phyloP scores from a whole-genome alignment of 1,140 invertebrate species.

The Trigoniulus corallinus region DNA sequence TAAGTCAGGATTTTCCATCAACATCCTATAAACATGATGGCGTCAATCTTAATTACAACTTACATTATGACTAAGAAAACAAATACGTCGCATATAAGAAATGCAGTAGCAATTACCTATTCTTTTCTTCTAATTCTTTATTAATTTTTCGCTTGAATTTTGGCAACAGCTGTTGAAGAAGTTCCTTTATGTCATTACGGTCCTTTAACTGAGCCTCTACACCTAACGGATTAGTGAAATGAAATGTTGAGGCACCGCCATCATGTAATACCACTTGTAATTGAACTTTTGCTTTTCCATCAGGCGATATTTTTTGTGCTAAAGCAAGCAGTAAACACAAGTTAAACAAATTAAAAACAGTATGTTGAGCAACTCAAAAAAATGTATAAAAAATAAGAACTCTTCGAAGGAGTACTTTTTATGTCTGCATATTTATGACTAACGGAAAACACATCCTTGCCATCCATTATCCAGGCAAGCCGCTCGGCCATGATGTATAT shows the following conservation, averaged over 20 bases:
- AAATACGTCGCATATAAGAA: too few species aligned
- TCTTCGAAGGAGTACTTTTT: conserved; percentile 49
- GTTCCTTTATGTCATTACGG: conserved; percentile 82
- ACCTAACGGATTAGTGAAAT: conserved; percentile 82
- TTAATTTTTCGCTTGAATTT: conserved; percentile 89
- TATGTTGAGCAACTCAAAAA: too few species aligned
- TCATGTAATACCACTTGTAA: conserved; percentile 93
- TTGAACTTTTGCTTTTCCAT: conserved; percentile 95
- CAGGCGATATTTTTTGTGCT: conserved; percentile 98
- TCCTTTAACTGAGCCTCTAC: conserved; percentile 67
- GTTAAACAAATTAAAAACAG: too few species aligned
- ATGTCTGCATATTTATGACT: conserved; percentile 91
- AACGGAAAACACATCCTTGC: conserved; percentile 74
- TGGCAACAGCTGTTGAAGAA: conserved; percentile 78
- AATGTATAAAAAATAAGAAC: not conserved
- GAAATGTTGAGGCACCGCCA: conserved; percentile 88
- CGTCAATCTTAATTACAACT: conserved; percentile 12
- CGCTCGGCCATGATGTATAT: conserved; percentile 90
- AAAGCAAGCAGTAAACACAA: conserved; percentile 6
- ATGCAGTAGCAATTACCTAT: conserved; percentile 23
- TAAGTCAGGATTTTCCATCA: conserved; percentile 35
- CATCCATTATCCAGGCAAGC: conserved; percentile 84
- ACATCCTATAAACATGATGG: conserved; percentile 17
- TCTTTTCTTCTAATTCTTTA: conserved; percentile 49
- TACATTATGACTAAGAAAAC: conserved; percentile 16